Evolutionary conservation across 2,888 invertebrate species (phyloP).

Genomic region (Phalera bucephala): DNA sequence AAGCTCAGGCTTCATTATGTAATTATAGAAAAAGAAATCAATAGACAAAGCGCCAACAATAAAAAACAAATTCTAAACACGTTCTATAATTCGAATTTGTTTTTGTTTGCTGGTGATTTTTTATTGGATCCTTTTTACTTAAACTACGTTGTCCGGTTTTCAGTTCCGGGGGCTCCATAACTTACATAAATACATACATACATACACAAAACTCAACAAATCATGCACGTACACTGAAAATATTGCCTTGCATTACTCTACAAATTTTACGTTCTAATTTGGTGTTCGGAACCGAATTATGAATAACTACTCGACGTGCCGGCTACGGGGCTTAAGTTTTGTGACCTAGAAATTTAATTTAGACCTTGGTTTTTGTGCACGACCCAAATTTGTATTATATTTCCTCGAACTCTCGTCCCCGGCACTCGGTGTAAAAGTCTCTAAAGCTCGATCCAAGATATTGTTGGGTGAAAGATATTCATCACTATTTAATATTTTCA

Average conservation of each 20-base stretch:
- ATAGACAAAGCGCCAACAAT: too few species aligned
- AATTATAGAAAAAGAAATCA: too few species aligned
- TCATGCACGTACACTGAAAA: conserved; percentile 65
- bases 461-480: conserved; percentile 1
- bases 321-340: conserved; percentile 37
- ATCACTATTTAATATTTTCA: too few species aligned
- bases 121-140: too few species aligned
- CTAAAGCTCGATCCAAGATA: conserved; percentile 61
- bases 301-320: conserved; percentile 47
- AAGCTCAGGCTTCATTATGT: too few species aligned
- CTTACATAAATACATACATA: conserved; percentile 33
- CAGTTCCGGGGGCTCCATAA: conserved; percentile 21
- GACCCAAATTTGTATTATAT: background rate
- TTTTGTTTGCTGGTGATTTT: too few species aligned
- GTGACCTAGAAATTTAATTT: conserved; percentile 25
- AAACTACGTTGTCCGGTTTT: conserved; percentile 9
- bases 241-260: conserved; percentile 70
- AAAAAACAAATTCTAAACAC: too few species aligned
- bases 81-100: too few species aligned
- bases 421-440: conserved; percentile 40
- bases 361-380: conserved; percentile 24
- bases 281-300: conserved; percentile 72
- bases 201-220: conserved; percentile 64
- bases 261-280: conserved; percentile 73
- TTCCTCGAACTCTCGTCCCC: conserved; percentile 26